These are phyloP conservation scores for Cryptocephalus moraei DNA, from an alignment of 2,888 invertebrate genomes.

Conservation along the genomic window DNA sequence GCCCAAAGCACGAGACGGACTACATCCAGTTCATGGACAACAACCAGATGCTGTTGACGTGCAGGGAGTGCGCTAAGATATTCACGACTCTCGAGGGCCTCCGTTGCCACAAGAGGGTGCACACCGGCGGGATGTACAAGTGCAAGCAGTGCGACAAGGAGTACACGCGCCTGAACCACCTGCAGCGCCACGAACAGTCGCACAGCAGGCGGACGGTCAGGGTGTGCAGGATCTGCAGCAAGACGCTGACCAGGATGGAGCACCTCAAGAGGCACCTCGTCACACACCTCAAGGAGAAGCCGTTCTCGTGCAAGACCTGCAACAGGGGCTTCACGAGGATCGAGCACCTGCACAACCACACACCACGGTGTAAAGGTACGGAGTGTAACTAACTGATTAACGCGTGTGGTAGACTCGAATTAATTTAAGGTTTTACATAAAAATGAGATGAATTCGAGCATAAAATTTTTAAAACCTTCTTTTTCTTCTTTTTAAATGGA, in stretches of 20 bases:
- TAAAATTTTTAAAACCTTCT: too few species aligned
- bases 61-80: conserved; percentile 32
- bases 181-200: conserved; percentile 33
- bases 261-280: conserved; percentile 36
- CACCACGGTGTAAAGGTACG: conserved; percentile 32
- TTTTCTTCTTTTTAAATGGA: too few species aligned
- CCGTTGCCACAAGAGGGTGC: conserved; percentile 30
- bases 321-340: conserved; percentile 35
- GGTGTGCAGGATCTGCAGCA: conserved; percentile 37
- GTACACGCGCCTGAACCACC: conserved; percentile 32
- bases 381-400: too few species aligned
- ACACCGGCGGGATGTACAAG: conserved; percentile 32
- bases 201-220: conserved; percentile 34
- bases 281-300: conserved; percentile 36
- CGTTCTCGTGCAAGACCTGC: conserved; percentile 34
- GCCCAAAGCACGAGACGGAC: conserved; percentile 21
- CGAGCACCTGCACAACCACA: conserved; percentile 34
- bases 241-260: conserved; percentile 34
- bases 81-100: conserved; percentile 32
- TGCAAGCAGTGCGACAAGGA: conserved; percentile 35
- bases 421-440: too few species aligned
- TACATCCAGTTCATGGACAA: conserved; percentile 34
- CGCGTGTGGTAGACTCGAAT: too few species aligned
- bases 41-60: conserved; percentile 32
- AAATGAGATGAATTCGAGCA: too few species aligned